phyloP scores from a whole-genome alignment of 2,888 invertebrate species.

The Matsumyia berberina region DNA sequence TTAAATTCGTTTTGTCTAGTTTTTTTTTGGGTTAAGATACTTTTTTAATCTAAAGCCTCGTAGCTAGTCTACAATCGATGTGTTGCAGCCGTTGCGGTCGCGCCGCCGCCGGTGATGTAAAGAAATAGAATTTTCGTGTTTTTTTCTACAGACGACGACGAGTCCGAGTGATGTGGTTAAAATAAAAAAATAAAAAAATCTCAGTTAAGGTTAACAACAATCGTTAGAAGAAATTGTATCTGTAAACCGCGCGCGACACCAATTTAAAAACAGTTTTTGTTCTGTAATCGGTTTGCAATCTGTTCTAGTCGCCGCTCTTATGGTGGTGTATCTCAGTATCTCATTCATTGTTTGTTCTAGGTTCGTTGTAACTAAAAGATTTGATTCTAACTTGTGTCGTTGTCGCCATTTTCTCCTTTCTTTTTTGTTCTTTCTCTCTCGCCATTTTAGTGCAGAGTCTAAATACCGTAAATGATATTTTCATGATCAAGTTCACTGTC shows the following conservation, averaged over 20 bases:
- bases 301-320: slow-evolving; percentile 37
- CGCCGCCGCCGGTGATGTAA: slow-evolving; percentile 48
- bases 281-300: slow-evolving; percentile 59
- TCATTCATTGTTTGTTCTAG: slow-evolving; percentile 48
- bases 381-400: slow-evolving; percentile 33
- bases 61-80: slow-evolving; percentile 50
- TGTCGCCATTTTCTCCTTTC: slow-evolving; percentile 57
- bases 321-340: slow-evolving; percentile 25
- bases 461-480: slow-evolving; percentile 32
- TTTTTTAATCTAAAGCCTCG: slow-evolving; percentile 58
- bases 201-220: slow-evolving; percentile 67
- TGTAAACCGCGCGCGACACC: slow-evolving; percentile 45
- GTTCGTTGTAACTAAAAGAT: slow-evolving; percentile 41
- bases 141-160: too few species aligned
- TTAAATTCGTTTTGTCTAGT: slow-evolving; percentile 60
- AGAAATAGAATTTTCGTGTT: slow-evolving; percentile 13
- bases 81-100: slow-evolving; percentile 63
- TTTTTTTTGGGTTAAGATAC: slow-evolving; percentile 53
- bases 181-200: slow-evolving; percentile 8
- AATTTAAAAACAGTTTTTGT: slow-evolving; percentile 4
- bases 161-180: slow-evolving; percentile 40
- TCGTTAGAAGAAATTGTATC: slow-evolving; percentile 54
- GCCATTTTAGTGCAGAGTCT: slow-evolving; percentile 19
- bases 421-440: not conserved
- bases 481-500: slow-evolving; percentile 64